Percentiles rank a stretch among this genome's conserved stretches.
phyloP scores from a whole-genome alignment of 2,113 vertebrate genomes.

The Indicator indicator region DNA sequence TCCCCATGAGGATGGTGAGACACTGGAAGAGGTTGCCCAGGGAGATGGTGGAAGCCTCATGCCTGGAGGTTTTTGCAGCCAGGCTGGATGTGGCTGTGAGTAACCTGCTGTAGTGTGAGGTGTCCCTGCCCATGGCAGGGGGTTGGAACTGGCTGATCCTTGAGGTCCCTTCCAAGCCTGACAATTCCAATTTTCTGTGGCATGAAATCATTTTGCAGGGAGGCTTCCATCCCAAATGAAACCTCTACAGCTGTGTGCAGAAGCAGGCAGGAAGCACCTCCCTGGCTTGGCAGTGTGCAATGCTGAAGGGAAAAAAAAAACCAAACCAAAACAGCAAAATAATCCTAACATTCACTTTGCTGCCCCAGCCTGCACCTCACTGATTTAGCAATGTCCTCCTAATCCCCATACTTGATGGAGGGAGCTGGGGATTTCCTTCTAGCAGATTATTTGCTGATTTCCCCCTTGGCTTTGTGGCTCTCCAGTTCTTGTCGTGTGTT shows the following conservation, averaged over 20 bases:
- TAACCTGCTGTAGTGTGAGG: too few relatives aligned
- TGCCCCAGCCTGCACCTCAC: background rate
- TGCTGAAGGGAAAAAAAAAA: background rate
- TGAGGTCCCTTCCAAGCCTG: too few relatives aligned
- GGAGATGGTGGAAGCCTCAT: too few relatives aligned
- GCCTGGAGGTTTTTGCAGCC: too few relatives aligned
- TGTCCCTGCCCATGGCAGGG: too few relatives aligned
- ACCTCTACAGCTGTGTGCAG: background rate
- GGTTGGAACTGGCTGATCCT: too few relatives aligned
- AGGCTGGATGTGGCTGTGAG: too few relatives aligned
- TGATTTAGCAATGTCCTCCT: background rate
- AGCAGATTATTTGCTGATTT: background rate
- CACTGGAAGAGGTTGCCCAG: too few relatives aligned
- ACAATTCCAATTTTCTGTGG: too few relatives aligned
- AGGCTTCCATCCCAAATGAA: background rate
- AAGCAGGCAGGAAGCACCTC: background rate
- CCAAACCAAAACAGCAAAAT: too few relatives aligned
- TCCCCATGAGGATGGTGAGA: too few relatives aligned
- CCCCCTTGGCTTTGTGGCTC: slow-evolving; percentile 2
- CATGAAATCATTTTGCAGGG: background rate
- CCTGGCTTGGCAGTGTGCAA: background rate
- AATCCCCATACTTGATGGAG: background rate
- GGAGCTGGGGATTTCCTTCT: slow-evolving; percentile 1
- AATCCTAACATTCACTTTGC: background rate
- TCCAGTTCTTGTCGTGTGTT: background rate